Base-by-base conservation (phyloP, 2,888 invertebrate species). In the Pseudococcus longispinus region DNA sequence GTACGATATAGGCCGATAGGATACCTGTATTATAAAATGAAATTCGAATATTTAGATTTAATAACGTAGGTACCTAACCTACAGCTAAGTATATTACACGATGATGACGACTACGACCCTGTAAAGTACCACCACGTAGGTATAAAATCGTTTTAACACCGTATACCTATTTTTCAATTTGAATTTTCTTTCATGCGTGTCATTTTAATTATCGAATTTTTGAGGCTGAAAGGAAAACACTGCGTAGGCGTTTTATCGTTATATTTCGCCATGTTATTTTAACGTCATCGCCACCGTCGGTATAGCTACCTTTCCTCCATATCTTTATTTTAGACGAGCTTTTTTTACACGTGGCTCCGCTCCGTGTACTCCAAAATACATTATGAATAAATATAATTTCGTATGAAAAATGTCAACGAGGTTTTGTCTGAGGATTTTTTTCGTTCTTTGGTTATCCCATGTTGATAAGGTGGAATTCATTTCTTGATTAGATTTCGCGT, bases 141-240 rank as follows among this genome's bases (percentile, higher is more conserved):
- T 51, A n/a, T n/a, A 15, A 65, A 65, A 65, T 65, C 65, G 26
- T 26, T 65, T 65, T 65, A 65, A 65, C 26, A 26, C 6, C 18
- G 13, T 65, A n/a, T n/a, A n/a, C n/a, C n/a, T n/a, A 26, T 26
- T 65, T 65, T 65, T 65, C 65, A 65, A 65, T 65, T 65, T 26
- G 13, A 65, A 65, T 65, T 65, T 65, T 65, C 65, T 65, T 26
- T 65, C 65, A 65, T 65, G 65, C 65, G 65, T 65, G 65, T 65
- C 65, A 65, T 65, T 65, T 65, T 65, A 65, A 65, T 65, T 65
- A 65, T 65, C 65, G 65, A 65, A 65, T 65, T 65, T 65, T 65
- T 26, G 26, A 23, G 26, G 26, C 65, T 65, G 26, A 65, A 65
- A 65, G 65, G 65, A 65, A 65, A 65, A 65, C 65, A 65, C 65